phyloP scores from a whole-genome alignment of 2,888 invertebrate genomes.

The Himalopsyche anomala region DNA sequence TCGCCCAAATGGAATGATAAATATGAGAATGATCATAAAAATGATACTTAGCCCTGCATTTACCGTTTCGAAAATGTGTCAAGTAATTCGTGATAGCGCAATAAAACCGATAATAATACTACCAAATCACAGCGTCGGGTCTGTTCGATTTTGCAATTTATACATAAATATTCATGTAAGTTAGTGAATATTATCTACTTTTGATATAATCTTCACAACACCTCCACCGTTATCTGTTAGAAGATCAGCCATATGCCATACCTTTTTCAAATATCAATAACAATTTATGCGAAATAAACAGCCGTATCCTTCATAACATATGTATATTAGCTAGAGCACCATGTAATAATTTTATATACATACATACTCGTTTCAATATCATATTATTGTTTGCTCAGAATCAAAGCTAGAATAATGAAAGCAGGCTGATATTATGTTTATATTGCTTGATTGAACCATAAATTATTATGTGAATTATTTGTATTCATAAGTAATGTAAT shows the following conservation, averaged over 20 bases:
- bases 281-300: background rate
- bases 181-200: background rate
- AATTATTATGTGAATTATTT: no score
- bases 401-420: no score
- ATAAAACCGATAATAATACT: conserved; percentile 56
- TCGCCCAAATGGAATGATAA: conserved; percentile 14
- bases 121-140: conserved; percentile 54
- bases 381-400: no score
- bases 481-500: no score
- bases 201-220: conserved; percentile 17
- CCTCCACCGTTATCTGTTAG: background rate
- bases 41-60: conserved; percentile 42
- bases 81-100: conserved; percentile 53
- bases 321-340: no score
- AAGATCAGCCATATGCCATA: background rate
- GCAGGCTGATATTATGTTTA: no score
- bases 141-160: conserved; percentile 4
- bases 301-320: no score
- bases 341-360: no score
- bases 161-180: conserved; percentile 1
- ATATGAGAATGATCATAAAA: conserved; percentile 36
- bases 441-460: no score
- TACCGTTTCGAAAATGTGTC: conserved; percentile 59
- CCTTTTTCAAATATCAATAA: conserved; percentile 13
- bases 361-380: no score